Percentiles rank a stretch among this genome's conserved stretches.
Conservation (phyloP, 35 echinoderm and acorn worm species). For the Diadema setosum region DNA sequence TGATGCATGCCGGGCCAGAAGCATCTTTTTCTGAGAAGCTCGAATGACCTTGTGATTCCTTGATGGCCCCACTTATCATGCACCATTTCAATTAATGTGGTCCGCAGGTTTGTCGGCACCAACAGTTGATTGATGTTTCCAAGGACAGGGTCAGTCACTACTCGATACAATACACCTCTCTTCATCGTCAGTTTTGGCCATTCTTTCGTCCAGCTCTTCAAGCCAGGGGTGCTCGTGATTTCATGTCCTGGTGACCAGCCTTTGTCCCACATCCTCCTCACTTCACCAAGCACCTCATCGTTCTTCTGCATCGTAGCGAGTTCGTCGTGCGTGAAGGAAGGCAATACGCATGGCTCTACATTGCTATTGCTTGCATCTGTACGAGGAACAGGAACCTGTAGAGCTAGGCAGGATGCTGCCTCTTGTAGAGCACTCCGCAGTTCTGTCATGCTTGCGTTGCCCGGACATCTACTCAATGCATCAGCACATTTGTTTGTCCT, state of each 20-base stretch:
- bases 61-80: conserved; percentile 52
- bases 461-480: not conserved
- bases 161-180: conserved; percentile 5
- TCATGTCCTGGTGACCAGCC: not conserved
- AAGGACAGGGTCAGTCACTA: not conserved
- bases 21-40: not conserved
- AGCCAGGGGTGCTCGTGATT: not conserved
- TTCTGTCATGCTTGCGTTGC: not conserved
- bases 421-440: not conserved
- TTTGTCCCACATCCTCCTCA: not conserved
- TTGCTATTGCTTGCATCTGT: not conserved
- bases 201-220: not conserved
- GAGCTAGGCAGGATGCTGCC: not conserved
- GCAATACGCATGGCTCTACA: not conserved
- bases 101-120: not conserved
- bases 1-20: conserved; percentile 23
- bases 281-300: not conserved
- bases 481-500: conserved; percentile 9
- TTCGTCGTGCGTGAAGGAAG: not conserved
- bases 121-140: not conserved
- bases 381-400: not conserved
- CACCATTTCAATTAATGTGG: not conserved
- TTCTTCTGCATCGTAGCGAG: not conserved
- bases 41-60: not conserved
- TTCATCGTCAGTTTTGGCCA: not conserved